Evolutionary conservation across 2,113 vertebrate species (phyloP), one percentile per base, ranked within the genome.

Genomic region (Anolis carolinensis): DNA sequence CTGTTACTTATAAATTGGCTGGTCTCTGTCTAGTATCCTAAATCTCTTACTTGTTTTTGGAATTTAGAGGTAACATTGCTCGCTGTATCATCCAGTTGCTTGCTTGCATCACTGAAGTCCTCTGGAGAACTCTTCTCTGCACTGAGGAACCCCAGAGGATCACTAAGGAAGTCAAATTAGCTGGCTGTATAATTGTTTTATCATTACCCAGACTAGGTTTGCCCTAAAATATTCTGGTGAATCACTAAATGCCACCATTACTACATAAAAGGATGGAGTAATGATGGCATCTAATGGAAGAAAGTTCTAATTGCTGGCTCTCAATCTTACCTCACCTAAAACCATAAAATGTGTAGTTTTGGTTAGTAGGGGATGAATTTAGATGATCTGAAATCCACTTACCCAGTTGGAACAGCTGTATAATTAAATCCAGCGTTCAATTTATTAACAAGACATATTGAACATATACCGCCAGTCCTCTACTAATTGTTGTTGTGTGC

Each of bases 1-100:
- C 85, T 74, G 30, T 74, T 86, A 74, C 74, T 81, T 86, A 74
- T n/a, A 74, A 62, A 74, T 73, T 63, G 32, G 30, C 71, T 50
- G 30, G 65, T 18, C 23, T 67, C 67, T 74, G 21, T 32, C 44
- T 74, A 32, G 18, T 36, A 21, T 50, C 39, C 70, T 74, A 30
- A 14, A 74, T 74, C 72, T 52, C 14, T 10, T 27, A 1, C 34
- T 39, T 50, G 7, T 3, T 73, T 32, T 11, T 73, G 27, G 11
- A 81, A 39, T 39, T 32, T 3, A 63, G 32, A 32, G 27, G 39
- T 34, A 27, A 77, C 20, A 55, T 27, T 68, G 4, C 55, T 79
- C 62, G 27, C 52, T 20, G n/a, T 79, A 52, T 34, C 10, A 36
- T 34, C 36, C 20, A 59, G 13, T 34, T 79, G 4, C 55, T 79